A percentile compares a stretch with the other conserved stretches of the same genome.
phyloP scores from a whole-genome alignment of 2,888 invertebrate species.

The Vesta saturnalis region DNA sequence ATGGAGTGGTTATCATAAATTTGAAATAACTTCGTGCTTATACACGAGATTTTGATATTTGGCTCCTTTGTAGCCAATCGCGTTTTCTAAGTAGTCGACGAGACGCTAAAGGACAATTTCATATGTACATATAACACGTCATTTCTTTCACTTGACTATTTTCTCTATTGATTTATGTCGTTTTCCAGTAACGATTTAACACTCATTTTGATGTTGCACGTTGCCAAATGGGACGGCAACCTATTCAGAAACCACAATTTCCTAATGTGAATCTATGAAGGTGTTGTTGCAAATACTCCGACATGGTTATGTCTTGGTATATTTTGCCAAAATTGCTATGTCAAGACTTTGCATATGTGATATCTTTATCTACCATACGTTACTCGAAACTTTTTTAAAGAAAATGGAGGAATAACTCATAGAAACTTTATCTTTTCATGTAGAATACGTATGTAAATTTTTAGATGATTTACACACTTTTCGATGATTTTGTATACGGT shows the following conservation, averaged over 20 bases:
- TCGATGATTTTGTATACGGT: background rate
- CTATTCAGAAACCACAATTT: slow-evolving; percentile 13
- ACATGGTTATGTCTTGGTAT: slow-evolving; percentile 2
- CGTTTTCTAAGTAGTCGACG: slow-evolving; percentile 20
- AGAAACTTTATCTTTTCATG: background rate
- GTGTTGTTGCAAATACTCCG: slow-evolving; percentile 12
- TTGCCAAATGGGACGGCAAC: slow-evolving; percentile 22
- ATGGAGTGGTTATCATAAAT: slow-evolving; percentile 51
- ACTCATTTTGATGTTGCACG: slow-evolving; percentile 48
- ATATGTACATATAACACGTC: slow-evolving; percentile 39
- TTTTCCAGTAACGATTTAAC: slow-evolving; percentile 47
- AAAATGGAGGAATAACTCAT: background rate
- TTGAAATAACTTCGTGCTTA: slow-evolving; percentile 52
- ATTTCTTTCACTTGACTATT: slow-evolving; percentile 42
- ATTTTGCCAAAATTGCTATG: slow-evolving; percentile 7
- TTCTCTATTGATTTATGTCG: slow-evolving; percentile 38
- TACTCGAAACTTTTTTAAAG: background rate
- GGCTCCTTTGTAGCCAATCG: slow-evolving; percentile 51
- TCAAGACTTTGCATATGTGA: slow-evolving; percentile 1
- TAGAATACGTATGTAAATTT: background rate
- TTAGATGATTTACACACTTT: background rate
- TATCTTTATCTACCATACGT: background rate
- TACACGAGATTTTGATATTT: slow-evolving; percentile 54
- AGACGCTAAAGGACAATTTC: slow-evolving; percentile 18
- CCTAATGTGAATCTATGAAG: slow-evolving; percentile 14